phyloP scores from a whole-genome alignment of 1,140 invertebrate species.

The Probaryconus sp. region DNA sequence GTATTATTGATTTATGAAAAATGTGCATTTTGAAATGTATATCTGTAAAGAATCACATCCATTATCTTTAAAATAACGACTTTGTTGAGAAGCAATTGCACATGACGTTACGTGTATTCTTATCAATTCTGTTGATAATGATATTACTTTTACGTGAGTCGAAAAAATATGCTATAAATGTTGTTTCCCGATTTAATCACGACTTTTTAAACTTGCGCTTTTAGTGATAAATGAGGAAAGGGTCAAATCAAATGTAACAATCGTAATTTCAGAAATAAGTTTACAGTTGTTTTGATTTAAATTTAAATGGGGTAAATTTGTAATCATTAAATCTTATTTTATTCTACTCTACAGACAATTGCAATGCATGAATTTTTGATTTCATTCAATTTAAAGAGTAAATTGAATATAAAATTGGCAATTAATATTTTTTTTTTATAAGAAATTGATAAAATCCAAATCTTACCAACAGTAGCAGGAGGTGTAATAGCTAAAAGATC shows the following conservation, averaged over 20 bases:
- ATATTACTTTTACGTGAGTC: slow-evolving; percentile 7
- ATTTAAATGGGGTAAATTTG: too few species aligned
- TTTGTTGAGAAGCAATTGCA: neutral
- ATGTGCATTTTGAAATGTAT: neutral
- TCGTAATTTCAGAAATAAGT: too few species aligned
- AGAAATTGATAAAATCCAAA: slow-evolving; percentile 14
- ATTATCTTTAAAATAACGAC: neutral
- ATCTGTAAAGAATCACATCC: neutral
- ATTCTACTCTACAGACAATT: too few species aligned
- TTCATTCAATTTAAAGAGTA: too few species aligned
- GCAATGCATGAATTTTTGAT: too few species aligned
- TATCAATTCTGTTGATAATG: neutral
- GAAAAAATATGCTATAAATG: slow-evolving; percentile 3
- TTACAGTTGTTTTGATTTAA: too few species aligned
- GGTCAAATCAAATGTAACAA: too few species aligned
- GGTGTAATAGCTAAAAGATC: slow-evolving; percentile 77
- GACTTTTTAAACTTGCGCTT: too few species aligned
- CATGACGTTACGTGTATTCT: slow-evolving; percentile 1
- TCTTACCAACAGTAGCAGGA: slow-evolving; percentile 79
- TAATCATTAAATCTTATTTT: too few species aligned
- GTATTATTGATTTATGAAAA: neutral
- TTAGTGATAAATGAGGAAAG: too few species aligned
- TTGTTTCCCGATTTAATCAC: neutral
- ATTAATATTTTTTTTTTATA: too few species aligned
- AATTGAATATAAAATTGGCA: too few species aligned